Conservation (phyloP, 2,797 vertebrate genomes). For the Coccyzus lansbergi region DNA sequence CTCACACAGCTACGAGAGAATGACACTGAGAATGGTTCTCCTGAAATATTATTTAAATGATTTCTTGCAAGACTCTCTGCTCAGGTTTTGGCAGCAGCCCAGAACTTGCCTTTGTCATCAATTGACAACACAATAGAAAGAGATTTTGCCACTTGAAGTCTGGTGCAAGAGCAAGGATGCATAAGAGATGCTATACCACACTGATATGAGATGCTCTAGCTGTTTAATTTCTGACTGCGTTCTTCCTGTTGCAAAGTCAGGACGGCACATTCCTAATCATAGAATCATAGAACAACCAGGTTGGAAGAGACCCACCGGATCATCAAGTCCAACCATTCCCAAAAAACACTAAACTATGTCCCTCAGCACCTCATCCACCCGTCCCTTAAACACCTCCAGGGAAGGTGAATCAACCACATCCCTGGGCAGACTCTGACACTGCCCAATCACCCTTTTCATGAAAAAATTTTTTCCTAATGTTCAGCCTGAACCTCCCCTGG, state of each 20-base stretch:
- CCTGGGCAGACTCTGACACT: too few species aligned
- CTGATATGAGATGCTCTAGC: neutral
- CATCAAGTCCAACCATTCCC: too few species aligned
- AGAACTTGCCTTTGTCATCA: neutral
- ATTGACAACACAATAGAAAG: neutral
- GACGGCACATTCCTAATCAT: neutral
- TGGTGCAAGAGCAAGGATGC: neutral
- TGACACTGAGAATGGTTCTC: neutral
- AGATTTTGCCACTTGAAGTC: neutral
- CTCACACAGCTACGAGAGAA: neutral
- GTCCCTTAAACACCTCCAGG: too few species aligned
- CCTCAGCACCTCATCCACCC: too few species aligned
- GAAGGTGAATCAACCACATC: too few species aligned
- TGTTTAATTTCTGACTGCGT: neutral
- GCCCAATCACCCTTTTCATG: too few species aligned
- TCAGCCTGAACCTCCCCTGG: too few species aligned
- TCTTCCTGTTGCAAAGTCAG: neutral
- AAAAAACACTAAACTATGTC: too few species aligned
- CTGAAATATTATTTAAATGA: neutral
- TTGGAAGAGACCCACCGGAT: too few species aligned
- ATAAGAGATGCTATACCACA: neutral
- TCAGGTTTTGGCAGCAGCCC: neutral
- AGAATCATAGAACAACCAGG: too few species aligned
- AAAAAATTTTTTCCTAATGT: too few species aligned
- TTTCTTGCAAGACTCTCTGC: neutral